Conservation (phyloP, 2,113 vertebrate species). For the Sinocyclocheilus rhinocerous region DNA sequence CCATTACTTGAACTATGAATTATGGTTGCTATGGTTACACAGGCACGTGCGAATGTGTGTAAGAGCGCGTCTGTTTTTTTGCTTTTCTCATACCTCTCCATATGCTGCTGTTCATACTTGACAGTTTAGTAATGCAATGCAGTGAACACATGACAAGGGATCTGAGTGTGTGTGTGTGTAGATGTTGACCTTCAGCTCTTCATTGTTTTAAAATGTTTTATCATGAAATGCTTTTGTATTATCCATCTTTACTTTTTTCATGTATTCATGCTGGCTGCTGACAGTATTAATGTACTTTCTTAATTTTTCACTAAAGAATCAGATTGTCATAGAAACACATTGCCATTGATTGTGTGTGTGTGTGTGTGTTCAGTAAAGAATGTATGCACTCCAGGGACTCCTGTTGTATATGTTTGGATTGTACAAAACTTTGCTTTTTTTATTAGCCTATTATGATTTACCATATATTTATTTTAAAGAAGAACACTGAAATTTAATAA, state of each 20-base stretch:
- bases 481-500: slow-evolving; percentile 84
- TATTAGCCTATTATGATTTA: slow-evolving; percentile 61
- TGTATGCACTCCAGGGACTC: slow-evolving; percentile 70
- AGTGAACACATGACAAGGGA: slow-evolving; percentile 43
- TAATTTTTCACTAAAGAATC: slow-evolving; percentile 39
- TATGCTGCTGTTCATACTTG: slow-evolving; percentile 46
- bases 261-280: slow-evolving; percentile 35
- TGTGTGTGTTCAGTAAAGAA: slow-evolving; percentile 72
- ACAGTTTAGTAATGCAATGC: slow-evolving; percentile 59
- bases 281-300: slow-evolving; percentile 56
- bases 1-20: slow-evolving; percentile 46
- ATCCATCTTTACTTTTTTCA: not conserved
- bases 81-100: slow-evolving; percentile 39
- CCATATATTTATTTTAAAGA: slow-evolving; percentile 88
- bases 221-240: slow-evolving; percentile 42
- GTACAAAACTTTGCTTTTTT: slow-evolving; percentile 75
- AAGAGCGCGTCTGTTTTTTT: not conserved
- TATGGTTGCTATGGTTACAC: slow-evolving; percentile 8
- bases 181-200: not conserved
- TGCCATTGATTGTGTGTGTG: slow-evolving; percentile 28
- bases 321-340: slow-evolving; percentile 51
- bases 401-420: slow-evolving; percentile 70
- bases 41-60: slow-evolving; percentile 25
- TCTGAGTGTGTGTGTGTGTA: slow-evolving; percentile 3
- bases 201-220: slow-evolving; percentile 35